Evolutionary conservation across 2,113 vertebrate genomes (phyloP).

Genomic region (Arothron firmamentum): DNA sequence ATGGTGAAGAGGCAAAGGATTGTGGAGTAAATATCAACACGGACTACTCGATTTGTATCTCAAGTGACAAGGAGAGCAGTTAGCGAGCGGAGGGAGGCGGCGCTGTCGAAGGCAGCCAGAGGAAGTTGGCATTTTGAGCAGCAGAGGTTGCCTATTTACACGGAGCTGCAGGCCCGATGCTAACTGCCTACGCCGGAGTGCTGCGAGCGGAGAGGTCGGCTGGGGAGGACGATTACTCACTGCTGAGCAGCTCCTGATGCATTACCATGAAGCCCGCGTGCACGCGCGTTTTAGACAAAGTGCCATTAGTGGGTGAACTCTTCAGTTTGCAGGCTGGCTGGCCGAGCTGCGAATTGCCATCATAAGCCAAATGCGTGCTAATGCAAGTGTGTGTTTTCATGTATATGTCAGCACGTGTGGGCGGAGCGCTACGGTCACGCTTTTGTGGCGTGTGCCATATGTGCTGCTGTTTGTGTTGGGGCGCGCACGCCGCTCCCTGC

Average conservation of each 20-base stretch:
- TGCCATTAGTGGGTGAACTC: slow-evolving; percentile 7
- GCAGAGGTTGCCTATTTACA: slow-evolving; percentile 61
- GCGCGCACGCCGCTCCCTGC: slow-evolving; percentile 1
- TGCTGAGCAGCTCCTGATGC: slow-evolving; percentile 27
- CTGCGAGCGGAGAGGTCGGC: slow-evolving; percentile 49
- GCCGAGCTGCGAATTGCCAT: slow-evolving; percentile 5
- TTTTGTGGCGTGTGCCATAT: not conserved
- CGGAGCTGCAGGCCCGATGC: slow-evolving; percentile 40
- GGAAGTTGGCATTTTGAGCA: slow-evolving; percentile 56
- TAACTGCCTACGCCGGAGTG: slow-evolving; percentile 52
- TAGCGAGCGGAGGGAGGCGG: slow-evolving; percentile 42
- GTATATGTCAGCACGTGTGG: slow-evolving; percentile 22
- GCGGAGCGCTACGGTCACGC: slow-evolving; percentile 20
- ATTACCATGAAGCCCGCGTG: slow-evolving; percentile 46
- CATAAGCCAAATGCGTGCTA: slow-evolving; percentile 12
- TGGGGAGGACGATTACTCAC: slow-evolving; percentile 52
- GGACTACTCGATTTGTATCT: slow-evolving; percentile 33
- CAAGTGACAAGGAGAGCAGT: slow-evolving; percentile 45
- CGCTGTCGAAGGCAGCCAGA: slow-evolving; percentile 42
- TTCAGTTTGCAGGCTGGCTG: not conserved
- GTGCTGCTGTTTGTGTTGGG: slow-evolving; percentile 15
- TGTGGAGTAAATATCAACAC: slow-evolving; percentile 32
- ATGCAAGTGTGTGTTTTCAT: slow-evolving; percentile 6
- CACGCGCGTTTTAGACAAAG: slow-evolving; percentile 8
- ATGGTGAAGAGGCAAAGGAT: too few species aligned